phyloP scores from a whole-genome alignment of 2,888 invertebrate genomes.

The Drosophila crucigera region DNA sequence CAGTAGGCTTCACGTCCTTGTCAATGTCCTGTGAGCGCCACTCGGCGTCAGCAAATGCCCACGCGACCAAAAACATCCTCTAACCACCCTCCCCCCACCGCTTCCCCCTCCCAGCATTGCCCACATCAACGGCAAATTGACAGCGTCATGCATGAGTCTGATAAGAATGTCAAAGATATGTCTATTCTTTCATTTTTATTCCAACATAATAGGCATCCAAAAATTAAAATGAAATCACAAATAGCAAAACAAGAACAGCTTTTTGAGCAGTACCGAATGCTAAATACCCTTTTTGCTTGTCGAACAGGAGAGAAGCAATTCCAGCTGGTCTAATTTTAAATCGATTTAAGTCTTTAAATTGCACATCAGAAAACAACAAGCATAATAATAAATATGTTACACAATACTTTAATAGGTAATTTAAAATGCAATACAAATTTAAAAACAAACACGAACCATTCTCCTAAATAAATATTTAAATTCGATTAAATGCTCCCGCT shows the following conservation, averaged over 20 bases:
- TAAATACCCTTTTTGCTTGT: constrained; percentile 5
- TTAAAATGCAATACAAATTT: background rate
- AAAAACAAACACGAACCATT: background rate
- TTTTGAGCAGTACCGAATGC: background rate
- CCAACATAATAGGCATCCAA: constrained; percentile 27
- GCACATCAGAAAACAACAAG: background rate
- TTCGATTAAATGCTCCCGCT: background rate
- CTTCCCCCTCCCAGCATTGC: background rate
- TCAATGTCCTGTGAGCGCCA: constrained; percentile 57
- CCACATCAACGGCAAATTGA: constrained; percentile 55
- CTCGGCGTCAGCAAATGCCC: constrained; percentile 66
- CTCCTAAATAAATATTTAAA: constrained; percentile 8
- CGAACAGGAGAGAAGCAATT: background rate
- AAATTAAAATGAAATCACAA: constrained; percentile 30
- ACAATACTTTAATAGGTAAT: background rate
- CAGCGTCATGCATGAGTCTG: constrained; percentile 33
- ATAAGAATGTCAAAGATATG: constrained; percentile 33
- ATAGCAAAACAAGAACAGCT: background rate
- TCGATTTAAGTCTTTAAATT: background rate
- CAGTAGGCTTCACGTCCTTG: constrained; percentile 75
- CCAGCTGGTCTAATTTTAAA: background rate
- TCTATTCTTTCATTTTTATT: constrained; percentile 21
- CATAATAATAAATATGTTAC: background rate
- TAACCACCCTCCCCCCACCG: constrained; percentile 14
- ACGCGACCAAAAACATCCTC: constrained; percentile 49